Percentiles rank a stretch among this genome's conserved stretches.
phyloP scores from a whole-genome alignment of 64 coral and sea anemone genomes.

The Pocillopora verrucosa region DNA sequence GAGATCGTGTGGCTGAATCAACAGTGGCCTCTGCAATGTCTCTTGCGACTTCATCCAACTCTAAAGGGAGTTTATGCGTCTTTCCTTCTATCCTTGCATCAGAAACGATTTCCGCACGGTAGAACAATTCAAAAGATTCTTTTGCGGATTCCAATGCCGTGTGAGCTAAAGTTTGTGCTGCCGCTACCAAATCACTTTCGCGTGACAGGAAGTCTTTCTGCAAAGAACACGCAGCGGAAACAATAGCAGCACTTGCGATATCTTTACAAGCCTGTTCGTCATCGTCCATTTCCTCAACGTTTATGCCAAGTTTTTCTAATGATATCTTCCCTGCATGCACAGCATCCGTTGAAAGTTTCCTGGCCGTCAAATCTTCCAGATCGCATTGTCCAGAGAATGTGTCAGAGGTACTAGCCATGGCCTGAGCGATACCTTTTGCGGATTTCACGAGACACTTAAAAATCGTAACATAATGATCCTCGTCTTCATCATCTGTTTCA shows the following conservation, averaged over 20 bases:
- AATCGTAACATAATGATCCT: neutral
- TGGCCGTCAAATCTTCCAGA: neutral
- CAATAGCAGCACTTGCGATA: slow-evolving; percentile 32
- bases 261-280: neutral
- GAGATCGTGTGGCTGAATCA: slow-evolving; percentile 24
- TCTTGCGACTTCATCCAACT: slow-evolving; percentile 41
- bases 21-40: slow-evolving; percentile 23
- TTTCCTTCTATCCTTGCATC: neutral
- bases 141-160: slow-evolving; percentile 40
- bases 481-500: neutral
- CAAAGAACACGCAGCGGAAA: slow-evolving; percentile 33
- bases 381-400: neutral
- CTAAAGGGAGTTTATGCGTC: neutral
- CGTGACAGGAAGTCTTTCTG: slow-evolving; percentile 19
- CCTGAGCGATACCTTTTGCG: neutral
- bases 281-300: slow-evolving; percentile 2
- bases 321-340: neutral
- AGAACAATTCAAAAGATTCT: slow-evolving; percentile 29
- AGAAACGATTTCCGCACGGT: neutral
- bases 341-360: slow-evolving; percentile 11
- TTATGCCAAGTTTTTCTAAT: slow-evolving; percentile 5
- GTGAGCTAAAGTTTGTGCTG: slow-evolving; percentile 37
- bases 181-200: slow-evolving; percentile 41
- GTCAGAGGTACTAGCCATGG: neutral
- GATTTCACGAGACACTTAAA: neutral